Evolutionary conservation across 2,113 vertebrate species (phyloP), one percentile per base, ranked within the genome.

Genomic region (Catharus bicknelli): DNA sequence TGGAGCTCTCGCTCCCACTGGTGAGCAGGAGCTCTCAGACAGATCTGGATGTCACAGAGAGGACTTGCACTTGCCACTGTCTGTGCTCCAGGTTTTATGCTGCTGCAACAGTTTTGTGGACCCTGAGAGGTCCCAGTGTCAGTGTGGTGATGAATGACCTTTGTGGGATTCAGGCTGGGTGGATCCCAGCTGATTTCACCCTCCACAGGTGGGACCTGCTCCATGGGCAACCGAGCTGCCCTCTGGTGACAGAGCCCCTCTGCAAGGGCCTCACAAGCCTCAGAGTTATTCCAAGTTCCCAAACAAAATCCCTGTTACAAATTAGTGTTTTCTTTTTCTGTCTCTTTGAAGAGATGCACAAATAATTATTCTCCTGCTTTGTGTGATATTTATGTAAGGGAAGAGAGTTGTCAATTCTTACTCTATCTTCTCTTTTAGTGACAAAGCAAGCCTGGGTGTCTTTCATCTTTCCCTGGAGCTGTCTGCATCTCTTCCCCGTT

Each of bases 391-490:
- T 81, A n/a, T 63, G 77, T 47, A 59, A 78, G 89, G 89, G 81
- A 59, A 78, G 69, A 59, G 69, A 5, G 53, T 42, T 81, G 77
- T 72, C 81, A 20, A 1, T 45, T 59, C 89, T 69, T 67, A 30
- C 70, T 87, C 66, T 13, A 5, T 86, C 73, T 74, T 66, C 62
- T 78, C 73, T 51, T 73, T 30, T 1, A 27, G 74, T 63, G 66
- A 81, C 73, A 67, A 55, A 78, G 89, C 91, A 75, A 92, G 72
- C 30, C 48, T 64, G 7, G 8, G 30, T 0, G 2, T 22, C 91
- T 95, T 91, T 94, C 62, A 66, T 95, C 93, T 91, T 75, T 11
- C 89, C n/a, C 40, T 13, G 9, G 88, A 76, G 64, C 6, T 75
- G 64, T 34, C 62, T 92, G 91, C 29, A 2, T 61, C 30, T 53